A percentile compares a stretch with the other conserved stretches of the same genome.
Conservation (phyloP, 1,140 invertebrate genomes). For the Planococcus citri region DNA sequence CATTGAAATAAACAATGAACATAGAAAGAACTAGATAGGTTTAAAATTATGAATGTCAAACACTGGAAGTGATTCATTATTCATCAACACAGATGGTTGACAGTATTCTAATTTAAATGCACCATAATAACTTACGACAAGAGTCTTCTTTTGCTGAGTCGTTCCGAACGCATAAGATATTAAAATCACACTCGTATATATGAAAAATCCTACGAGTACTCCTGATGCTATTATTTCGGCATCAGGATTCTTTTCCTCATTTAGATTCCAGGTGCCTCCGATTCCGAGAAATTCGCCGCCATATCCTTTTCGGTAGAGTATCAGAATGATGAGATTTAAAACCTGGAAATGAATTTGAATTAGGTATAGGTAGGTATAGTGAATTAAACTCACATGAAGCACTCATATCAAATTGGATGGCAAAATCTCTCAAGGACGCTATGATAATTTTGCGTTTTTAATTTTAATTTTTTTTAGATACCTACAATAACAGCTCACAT, state of each 20-base stretch:
- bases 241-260: conserved; percentile 71
- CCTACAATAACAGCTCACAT: no score
- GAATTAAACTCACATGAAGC: not conserved
- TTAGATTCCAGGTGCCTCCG: conserved; percentile 75
- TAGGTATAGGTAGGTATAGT: not conserved
- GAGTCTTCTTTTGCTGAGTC: conserved; percentile 53
- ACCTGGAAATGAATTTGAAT: conserved; percentile 39
- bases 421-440: not conserved
- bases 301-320: conserved; percentile 68
- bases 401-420: not conserved
- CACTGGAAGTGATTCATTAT: no score
- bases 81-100: no score
- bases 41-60: no score
- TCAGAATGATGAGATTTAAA: conserved; percentile 62
- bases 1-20: no score
- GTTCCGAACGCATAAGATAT: conserved; percentile 48
- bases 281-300: conserved; percentile 67
- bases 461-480: no score
- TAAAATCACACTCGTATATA: conserved; percentile 34
- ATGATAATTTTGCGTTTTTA: no score
- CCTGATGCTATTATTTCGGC: conserved; percentile 73
- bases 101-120: not conserved
- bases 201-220: conserved; percentile 69
- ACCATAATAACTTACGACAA: conserved; percentile 36
- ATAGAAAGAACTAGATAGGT: no score